Evolutionary conservation across 1,140 invertebrate species (phyloP), one percentile per base, ranked within the genome.

Genomic region (Steinernema feltiae): DNA sequence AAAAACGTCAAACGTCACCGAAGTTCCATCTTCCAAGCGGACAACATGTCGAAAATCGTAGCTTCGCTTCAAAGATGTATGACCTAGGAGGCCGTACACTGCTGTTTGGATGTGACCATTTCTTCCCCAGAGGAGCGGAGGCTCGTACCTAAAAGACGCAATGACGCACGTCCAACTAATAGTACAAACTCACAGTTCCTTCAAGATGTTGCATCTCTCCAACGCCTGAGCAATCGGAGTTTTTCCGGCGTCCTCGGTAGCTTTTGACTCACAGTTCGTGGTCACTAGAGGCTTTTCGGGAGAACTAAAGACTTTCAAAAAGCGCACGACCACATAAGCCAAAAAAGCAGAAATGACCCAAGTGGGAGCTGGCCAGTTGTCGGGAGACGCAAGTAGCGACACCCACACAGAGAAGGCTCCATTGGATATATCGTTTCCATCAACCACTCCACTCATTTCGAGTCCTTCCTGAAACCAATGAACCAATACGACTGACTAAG

Each of bases 31-130:
- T 1, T 88, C 83, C 72, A 94, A 88, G 15, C 88, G 87, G 2
- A 94, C 87, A 79, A 90, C 91, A 73, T 92, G 90, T 48, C 94
- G 89, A 77, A 92, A 91, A 29, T 93, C 93, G 79, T 92, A 91
- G 0, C 92, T 92, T 90, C 92, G 92, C 69, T 92, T 92, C 81
- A 93, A 93, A 70, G 91, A 90, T 12, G 93, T 91, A 70, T 93
- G 90, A 0, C 93, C 93, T 78, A 95, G 91, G 77, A 94, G 90
- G 81, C 93, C 94, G 88, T 95, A 94, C 21, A 95, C 87, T 53
- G 95, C 92, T 0, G 94, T 95, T 86, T 96, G 94, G 29, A 95
- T 90, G 87, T 96, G 94, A 1, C 94, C 94, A 87, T 92, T 94
- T 83, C 93, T 94, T 63, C 94, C 94, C 94, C 94, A 96, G 81